A percentile compares a stretch with the other conserved stretches of the same genome.
Conservation (phyloP, 2,888 invertebrate genomes). For the Stratiomys singularior region DNA sequence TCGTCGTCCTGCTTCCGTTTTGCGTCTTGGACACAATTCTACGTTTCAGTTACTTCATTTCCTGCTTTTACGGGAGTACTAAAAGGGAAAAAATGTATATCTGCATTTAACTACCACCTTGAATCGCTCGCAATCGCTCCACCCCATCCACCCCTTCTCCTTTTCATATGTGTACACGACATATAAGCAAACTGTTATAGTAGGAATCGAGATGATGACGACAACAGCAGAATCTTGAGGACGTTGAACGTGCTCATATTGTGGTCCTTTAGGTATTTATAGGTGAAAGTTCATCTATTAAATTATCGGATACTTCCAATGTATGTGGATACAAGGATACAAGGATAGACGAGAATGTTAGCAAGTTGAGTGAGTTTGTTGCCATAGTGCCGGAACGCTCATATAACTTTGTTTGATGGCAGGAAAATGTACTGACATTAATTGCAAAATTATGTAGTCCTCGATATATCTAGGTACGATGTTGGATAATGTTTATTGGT, state of each 20-base stretch:
- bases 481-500: not conserved
- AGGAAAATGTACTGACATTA: not conserved
- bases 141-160: no score
- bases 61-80: not conserved
- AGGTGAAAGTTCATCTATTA: slow-evolving; percentile 5
- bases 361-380: no score
- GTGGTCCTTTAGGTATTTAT: not conserved
- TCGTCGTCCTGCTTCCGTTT: not conserved
- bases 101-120: not conserved
- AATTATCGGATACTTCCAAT: not conserved
- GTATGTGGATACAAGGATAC: not conserved
- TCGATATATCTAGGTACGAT: not conserved
- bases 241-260: not conserved
- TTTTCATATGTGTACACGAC: not conserved
- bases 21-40: not conserved
- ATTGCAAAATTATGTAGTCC: not conserved
- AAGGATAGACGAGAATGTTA: not conserved
- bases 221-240: not conserved
- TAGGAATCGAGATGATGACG: not conserved
- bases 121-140: no score
- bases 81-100: not conserved
- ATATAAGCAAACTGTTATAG: not conserved
- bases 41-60: not conserved
- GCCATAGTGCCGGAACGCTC: no score
- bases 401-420: not conserved